These are phyloP conservation scores for Triplophysa bombifrons DNA, from an alignment of 2,797 vertebrate species.

Conservation along the genomic window DNA sequence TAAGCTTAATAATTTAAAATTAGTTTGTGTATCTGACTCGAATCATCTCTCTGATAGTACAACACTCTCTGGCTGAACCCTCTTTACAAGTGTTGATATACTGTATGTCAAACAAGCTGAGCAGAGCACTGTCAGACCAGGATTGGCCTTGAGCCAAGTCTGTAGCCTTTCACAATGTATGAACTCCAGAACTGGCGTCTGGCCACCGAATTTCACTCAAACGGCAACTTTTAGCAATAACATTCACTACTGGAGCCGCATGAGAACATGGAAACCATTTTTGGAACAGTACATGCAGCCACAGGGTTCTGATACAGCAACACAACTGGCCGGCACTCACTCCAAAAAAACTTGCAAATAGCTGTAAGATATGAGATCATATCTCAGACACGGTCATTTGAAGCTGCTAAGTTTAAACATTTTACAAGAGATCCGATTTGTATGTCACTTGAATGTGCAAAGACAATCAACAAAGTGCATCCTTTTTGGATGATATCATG, in stretches of 20 bases:
- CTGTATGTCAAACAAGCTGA: conserved; percentile 45
- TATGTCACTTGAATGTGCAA: neutral
- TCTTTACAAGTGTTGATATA: conserved; percentile 37
- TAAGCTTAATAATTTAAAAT: neutral
- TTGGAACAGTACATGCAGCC: conserved; percentile 35
- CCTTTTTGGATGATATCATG: neutral
- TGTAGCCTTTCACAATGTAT: conserved; percentile 21
- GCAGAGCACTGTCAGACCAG: conserved; percentile 17
- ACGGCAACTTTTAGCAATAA: conserved; percentile 44
- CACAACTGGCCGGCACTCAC: conserved; percentile 22
- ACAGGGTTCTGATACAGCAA: conserved; percentile 39
- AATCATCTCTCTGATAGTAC: conserved; percentile 26
- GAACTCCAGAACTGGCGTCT: conserved; percentile 43
- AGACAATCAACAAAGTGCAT: neutral
- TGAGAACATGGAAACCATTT: conserved; percentile 43
- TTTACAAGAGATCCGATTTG: neutral
- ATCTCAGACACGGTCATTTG: conserved; percentile 27
- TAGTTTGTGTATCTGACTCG: conserved; percentile 5
- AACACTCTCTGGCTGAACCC: conserved; percentile 16
- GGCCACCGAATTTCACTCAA: conserved; percentile 46
- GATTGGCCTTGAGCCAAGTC: conserved; percentile 30
- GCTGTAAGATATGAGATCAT: conserved; percentile 20
- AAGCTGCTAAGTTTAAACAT: neutral
- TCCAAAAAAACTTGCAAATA: conserved; percentile 24
- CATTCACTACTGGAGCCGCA: conserved; percentile 43